Evolutionary conservation across 2,113 vertebrate species (phyloP), one percentile per base, ranked within the genome.

Genomic region (Ardeotis arabs): DNA sequence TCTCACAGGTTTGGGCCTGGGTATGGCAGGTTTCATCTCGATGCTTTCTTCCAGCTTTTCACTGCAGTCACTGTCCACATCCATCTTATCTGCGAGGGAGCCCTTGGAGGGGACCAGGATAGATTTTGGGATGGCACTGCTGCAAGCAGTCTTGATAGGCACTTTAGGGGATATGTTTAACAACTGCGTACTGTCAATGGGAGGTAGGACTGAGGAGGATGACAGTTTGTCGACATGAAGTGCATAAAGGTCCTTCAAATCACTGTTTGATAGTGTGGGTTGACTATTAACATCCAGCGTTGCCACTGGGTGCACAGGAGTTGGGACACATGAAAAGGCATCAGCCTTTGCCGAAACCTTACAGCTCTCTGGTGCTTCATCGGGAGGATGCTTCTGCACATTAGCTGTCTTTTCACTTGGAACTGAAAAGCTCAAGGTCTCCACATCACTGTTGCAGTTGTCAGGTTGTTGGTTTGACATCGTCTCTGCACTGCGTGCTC

Each of bases 1-100:
- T 60, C 99, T 98, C 70, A 99, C 98, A 0, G 99, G 99, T 96
- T 99, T 99, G 84, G 99, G 98, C 70, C 98, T 99, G 25, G 98
- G 98, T 47, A 98, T 66, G 23, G 98, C 80, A 27, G 98, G 97
- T 93, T 98, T 98, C 4, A 98, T 77, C 59, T 98, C 98, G 2
- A 83, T 58, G 20, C 89, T 96, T 49, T 98, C 96, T 52, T 99
- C 99, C 7, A 89, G 59, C 44, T 98, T 99, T 69, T 97, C 98
- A 35, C 76, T 91, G 83, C 88, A 69, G 28, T 90, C 96, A 19
- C 78, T 96, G 94, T 98, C 98, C 63, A 60, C 86, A 9, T 87
- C 67, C 0, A 20, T 89, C 70, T 95, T 98, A 49, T 84, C 97
- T 95, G 95, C 25, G 8, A 68, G 47, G 8, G 78, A 92, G 67